Percentiles rank a stretch among this genome's conserved stretches.
phyloP scores from a whole-genome alignment of 2,888 invertebrate genomes.

The Andrena chrysosceles region DNA sequence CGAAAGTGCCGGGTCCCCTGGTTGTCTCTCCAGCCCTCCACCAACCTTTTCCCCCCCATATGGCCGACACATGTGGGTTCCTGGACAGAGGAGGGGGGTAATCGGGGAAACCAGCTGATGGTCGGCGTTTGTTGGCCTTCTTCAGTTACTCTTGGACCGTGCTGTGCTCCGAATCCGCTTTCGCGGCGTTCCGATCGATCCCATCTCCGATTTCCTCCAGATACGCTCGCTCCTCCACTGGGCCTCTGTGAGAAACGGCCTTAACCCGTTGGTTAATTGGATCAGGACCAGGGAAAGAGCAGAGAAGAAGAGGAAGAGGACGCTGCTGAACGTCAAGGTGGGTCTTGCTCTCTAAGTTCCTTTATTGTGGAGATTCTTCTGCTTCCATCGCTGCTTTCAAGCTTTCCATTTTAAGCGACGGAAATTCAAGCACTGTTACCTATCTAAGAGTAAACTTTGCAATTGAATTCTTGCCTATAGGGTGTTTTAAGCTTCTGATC shows the following conservation, averaged over 20 bases:
- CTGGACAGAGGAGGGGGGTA: constrained; percentile 51
- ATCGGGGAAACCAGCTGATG: constrained; percentile 80
- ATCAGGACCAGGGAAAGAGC: constrained; percentile 19
- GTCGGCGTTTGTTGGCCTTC: constrained; percentile 74
- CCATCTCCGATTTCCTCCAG: constrained; percentile 42
- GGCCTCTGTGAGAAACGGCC: constrained; percentile 45
- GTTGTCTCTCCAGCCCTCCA: constrained; percentile 34
- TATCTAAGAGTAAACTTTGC: neutral
- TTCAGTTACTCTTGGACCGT: constrained; percentile 80
- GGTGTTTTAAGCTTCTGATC: neutral
- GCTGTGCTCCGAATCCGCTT: constrained; percentile 65
- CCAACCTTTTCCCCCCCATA: constrained; percentile 69
- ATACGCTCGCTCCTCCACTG: neutral
- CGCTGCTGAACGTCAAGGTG: constrained; percentile 29
- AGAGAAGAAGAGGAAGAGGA: constrained; percentile 3
- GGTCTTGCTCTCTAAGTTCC: constrained; percentile 1
- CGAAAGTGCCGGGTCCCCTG: constrained; percentile 48
- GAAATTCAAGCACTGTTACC: no score
- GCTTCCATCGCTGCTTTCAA: neutral
- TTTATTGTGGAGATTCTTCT: neutral
- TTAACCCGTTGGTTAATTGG: constrained; percentile 46
- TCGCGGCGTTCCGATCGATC: constrained; percentile 37
- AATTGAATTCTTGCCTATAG: neutral
- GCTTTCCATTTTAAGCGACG: neutral
- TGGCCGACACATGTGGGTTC: constrained; percentile 79